Evolutionary conservation across 2,113 vertebrate genomes (phyloP).

Genomic region (Xenopus borealis): DNA sequence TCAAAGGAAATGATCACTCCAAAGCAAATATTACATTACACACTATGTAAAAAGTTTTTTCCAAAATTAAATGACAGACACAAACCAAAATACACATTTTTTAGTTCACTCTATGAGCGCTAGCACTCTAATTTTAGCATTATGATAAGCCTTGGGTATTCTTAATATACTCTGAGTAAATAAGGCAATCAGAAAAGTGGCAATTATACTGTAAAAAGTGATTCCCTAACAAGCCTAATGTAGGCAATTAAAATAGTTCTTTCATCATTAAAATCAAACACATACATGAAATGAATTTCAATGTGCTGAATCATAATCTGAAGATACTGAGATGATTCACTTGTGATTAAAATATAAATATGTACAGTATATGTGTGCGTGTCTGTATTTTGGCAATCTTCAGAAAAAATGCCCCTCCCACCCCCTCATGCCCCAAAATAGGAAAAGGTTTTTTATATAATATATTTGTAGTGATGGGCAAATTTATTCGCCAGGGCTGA

Average conservation of each 20-base stretch:
- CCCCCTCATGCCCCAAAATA: too few species aligned
- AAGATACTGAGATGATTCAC: not conserved
- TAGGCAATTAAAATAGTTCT: conserved; percentile 39
- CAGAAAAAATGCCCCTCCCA: too few species aligned
- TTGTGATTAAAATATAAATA: too few species aligned
- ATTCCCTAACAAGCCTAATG: conserved; percentile 35
- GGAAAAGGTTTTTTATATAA: too few species aligned
- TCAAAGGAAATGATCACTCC: conserved; percentile 51
- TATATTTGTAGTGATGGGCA: too few species aligned
- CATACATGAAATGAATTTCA: not conserved
- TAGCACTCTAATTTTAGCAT: conserved; percentile 53
- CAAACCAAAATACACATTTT: conserved; percentile 68
- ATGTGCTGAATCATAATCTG: not conserved
- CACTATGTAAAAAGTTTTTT: conserved; percentile 60
- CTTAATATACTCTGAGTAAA: conserved; percentile 42
- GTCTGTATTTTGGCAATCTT: too few species aligned
- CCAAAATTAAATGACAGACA: conserved; percentile 71
- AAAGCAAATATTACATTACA: conserved; percentile 64
- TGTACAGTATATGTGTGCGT: too few species aligned
- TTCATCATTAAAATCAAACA: conserved; percentile 8
- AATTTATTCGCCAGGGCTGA: too few species aligned
- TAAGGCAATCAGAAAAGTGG: conserved; percentile 39
- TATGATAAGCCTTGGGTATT: conserved; percentile 34
- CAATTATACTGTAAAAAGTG: conserved; percentile 15
- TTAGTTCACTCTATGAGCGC: conserved; percentile 58